A percentile compares a stretch with the other conserved stretches of the same genome.
phyloP scores from a whole-genome alignment of 2,888 invertebrate species.

The Parochlus steinenii region DNA sequence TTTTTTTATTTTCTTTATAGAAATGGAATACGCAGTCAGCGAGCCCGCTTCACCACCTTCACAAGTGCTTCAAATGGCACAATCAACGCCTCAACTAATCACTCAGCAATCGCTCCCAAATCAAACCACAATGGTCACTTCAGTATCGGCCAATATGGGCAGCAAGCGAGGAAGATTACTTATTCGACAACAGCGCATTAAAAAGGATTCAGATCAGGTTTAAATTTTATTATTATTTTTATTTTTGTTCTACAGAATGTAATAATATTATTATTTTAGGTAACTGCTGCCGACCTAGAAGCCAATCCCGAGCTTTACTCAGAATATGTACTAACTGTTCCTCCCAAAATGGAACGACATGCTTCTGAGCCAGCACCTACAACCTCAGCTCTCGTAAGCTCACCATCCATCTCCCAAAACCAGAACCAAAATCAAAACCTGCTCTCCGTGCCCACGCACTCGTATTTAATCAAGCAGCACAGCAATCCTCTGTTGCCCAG shows the following conservation, averaged over 20 bases:
- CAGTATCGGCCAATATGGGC: slow-evolving; percentile 27
- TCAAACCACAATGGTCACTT: slow-evolving; percentile 9
- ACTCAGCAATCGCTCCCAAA: slow-evolving; percentile 17
- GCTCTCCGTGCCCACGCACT: slow-evolving; percentile 37
- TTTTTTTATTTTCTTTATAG: too few relatives aligned
- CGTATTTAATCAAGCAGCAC: slow-evolving; percentile 45
- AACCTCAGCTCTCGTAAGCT: slow-evolving; percentile 18
- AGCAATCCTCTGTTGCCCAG: slow-evolving; percentile 46
- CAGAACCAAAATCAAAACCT: too few relatives aligned
- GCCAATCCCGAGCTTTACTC: slow-evolving; percentile 14
- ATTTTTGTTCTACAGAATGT: too few relatives aligned
- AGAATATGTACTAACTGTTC: slow-evolving; percentile 30
- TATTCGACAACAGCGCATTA: slow-evolving; percentile 48
- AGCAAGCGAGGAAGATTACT: slow-evolving; percentile 45
- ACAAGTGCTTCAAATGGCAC: slow-evolving; percentile 15
- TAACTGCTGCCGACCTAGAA: too few relatives aligned
- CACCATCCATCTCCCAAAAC: slow-evolving; percentile 25
- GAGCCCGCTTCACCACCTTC: slow-evolving; percentile 12
- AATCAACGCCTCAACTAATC: slow-evolving; percentile 16
- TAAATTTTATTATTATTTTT: too few relatives aligned
- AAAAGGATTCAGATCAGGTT: slow-evolving; percentile 40
- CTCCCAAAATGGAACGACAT: slow-evolving; percentile 38
- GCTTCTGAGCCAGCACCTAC: slow-evolving; percentile 42
- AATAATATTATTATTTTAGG: too few relatives aligned
- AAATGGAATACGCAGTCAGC: slow-evolving; percentile 2